Percentiles rank a stretch among this genome's conserved stretches.
Conservation (phyloP, 1,140 invertebrate species). For the Mizuhopecten yessoensis region DNA sequence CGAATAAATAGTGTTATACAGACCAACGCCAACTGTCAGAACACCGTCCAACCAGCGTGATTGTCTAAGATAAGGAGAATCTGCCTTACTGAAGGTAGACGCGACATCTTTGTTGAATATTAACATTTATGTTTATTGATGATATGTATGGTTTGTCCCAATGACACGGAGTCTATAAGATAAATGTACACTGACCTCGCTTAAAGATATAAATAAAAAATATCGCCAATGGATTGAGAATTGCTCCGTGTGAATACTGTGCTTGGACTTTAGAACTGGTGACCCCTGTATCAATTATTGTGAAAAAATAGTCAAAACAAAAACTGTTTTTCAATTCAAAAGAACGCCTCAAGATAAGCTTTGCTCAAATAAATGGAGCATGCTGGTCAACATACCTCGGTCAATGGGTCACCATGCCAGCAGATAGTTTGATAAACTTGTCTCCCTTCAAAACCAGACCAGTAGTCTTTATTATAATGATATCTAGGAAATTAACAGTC, state of each 20-base stretch:
- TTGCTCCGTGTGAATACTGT: background rate
- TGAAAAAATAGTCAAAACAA: background rate
- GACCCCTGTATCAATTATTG: background rate
- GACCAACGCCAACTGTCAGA: background rate
- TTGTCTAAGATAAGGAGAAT: background rate
- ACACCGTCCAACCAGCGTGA: background rate
- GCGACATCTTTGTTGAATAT: background rate
- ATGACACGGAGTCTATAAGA: background rate
- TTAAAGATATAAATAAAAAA: background rate
- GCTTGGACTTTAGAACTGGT: background rate
- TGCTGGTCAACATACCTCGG: background rate
- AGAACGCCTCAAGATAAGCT: background rate
- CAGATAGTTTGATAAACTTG: background rate
- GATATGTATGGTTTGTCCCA: background rate
- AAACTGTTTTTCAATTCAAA: background rate
- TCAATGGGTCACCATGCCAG: slow-evolving; percentile 4
- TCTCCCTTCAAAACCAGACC: too few species aligned
- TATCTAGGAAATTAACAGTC: too few species aligned
- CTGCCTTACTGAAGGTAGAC: background rate
- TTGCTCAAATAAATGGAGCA: background rate
- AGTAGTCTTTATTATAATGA: too few species aligned
- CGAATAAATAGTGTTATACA: background rate
- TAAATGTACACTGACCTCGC: background rate
- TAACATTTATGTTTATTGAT: background rate
- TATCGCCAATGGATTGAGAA: background rate